Conservation (phyloP, 2,888 invertebrate genomes). For the Spilosoma lubricipeda region DNA sequence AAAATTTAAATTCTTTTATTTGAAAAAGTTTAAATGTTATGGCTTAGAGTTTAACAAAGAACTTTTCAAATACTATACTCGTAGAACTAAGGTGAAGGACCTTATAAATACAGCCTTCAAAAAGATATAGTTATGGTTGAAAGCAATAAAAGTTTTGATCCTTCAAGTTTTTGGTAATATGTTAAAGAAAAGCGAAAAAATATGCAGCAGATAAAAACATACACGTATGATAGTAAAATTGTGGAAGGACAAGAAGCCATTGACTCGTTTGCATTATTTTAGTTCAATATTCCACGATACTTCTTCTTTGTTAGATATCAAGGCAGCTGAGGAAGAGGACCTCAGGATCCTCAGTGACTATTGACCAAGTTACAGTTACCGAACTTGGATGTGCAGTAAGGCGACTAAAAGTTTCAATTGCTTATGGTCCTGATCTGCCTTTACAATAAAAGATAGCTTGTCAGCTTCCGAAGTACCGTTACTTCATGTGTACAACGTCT, state of each 20-base stretch:
- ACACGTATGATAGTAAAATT: neutral
- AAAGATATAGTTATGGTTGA: neutral
- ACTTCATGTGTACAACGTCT: too few relatives aligned
- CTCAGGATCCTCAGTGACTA: too few relatives aligned
- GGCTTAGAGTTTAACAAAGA: constrained; percentile 14
- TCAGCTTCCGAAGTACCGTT: too few relatives aligned
- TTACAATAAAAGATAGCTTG: neutral
- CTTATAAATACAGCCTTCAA: constrained; percentile 12
- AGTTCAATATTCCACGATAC: too few relatives aligned
- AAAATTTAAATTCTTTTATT: neutral
- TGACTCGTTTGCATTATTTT: too few relatives aligned
- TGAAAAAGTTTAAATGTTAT: constrained; percentile 11
- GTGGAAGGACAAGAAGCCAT: neutral
- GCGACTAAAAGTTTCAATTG: neutral
- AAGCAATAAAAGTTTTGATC: neutral
- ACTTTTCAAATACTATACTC: constrained; percentile 17
- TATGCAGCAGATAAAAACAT: neutral
- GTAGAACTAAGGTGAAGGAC: constrained; percentile 11
- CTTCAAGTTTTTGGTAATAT: neutral
- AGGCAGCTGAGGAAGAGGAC: neutral
- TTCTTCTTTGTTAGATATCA: neutral
- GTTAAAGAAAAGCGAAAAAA: neutral
- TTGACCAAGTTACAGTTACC: neutral
- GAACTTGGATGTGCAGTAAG: neutral
- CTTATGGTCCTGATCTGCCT: neutral